Evolutionary conservation across 2,888 invertebrate species (phyloP).

Genomic region (Amaurobius ferox): DNA sequence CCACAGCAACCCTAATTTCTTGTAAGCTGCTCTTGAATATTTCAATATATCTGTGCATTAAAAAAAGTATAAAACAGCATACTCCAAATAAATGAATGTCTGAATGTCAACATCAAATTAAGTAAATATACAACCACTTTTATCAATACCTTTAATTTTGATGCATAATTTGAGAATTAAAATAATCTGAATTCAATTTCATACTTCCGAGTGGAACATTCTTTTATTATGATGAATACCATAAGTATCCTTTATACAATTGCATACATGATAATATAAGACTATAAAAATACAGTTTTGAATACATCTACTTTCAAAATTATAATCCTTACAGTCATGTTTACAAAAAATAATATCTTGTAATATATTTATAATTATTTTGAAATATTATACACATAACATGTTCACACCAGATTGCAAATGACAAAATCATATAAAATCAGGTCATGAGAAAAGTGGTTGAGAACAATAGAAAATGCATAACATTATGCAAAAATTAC

Average conservation of each 20-base stretch:
- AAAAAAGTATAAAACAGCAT: background rate
- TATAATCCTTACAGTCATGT: no score
- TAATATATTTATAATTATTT: no score
- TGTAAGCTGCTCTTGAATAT: constrained; percentile 94
- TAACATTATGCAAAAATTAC: background rate
- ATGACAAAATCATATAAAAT: background rate
- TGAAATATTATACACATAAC: no score
- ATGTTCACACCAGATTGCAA: no score
- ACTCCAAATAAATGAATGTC: background rate
- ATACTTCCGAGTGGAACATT: no score
- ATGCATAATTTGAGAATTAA: background rate
- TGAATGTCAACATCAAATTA: background rate
- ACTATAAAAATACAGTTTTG: no score
- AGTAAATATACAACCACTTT: constrained; percentile 31
- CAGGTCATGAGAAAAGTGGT: constrained; percentile 35
- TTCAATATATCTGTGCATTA: constrained; percentile 91
- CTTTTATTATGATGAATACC: no score
- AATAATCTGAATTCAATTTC: no score
- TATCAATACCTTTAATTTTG: background rate
- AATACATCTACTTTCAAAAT: no score
- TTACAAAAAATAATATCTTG: no score
- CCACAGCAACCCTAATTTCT: constrained; percentile 84
- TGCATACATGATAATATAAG: no score
- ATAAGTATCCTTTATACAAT: no score
- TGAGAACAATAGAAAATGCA: background rate